Percentiles rank a stretch among this genome's conserved stretches.
These are phyloP conservation scores for Atherinomorus stipes DNA, from an alignment of 2,113 vertebrate genomes.

Conservation along the genomic window DNA sequence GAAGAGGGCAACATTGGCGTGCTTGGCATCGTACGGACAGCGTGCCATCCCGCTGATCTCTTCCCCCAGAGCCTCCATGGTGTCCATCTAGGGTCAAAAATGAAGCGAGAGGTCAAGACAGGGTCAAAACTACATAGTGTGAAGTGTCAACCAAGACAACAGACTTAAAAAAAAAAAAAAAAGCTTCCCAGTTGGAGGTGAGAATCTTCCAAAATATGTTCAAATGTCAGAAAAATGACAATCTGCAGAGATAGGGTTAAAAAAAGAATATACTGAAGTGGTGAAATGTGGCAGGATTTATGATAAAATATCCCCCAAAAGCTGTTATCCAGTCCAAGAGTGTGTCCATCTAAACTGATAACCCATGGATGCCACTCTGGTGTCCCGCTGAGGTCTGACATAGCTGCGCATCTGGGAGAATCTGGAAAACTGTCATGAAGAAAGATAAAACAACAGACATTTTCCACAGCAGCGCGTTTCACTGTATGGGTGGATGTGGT, in stretches of 20 bases:
- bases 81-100: constrained; percentile 87
- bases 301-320: constrained; percentile 12
- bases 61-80: constrained; percentile 91
- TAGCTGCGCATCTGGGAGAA: constrained; percentile 48
- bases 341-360: constrained; percentile 41
- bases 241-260: neutral
- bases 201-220: constrained; percentile 15
- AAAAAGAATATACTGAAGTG: constrained; percentile 19
- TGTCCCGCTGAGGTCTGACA: constrained; percentile 50
- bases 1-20: constrained; percentile 95
- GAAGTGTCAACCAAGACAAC: constrained; percentile 24
- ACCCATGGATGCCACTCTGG: constrained; percentile 37
- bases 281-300: constrained; percentile 36
- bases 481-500: constrained; percentile 37
- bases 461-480: constrained; percentile 49
- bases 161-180: constrained; percentile 10
- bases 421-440: constrained; percentile 57
- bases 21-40: constrained; percentile 98
- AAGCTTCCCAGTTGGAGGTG: constrained; percentile 14
- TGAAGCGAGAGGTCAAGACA: constrained; percentile 47
- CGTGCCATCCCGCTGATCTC: constrained; percentile 99
- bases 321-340: constrained; percentile 17
- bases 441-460: constrained; percentile 34
- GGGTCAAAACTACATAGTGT: constrained; percentile 28
- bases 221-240: constrained; percentile 29